Conservation (phyloP, 2,797 vertebrate genomes). For the Coilia nasus region DNA sequence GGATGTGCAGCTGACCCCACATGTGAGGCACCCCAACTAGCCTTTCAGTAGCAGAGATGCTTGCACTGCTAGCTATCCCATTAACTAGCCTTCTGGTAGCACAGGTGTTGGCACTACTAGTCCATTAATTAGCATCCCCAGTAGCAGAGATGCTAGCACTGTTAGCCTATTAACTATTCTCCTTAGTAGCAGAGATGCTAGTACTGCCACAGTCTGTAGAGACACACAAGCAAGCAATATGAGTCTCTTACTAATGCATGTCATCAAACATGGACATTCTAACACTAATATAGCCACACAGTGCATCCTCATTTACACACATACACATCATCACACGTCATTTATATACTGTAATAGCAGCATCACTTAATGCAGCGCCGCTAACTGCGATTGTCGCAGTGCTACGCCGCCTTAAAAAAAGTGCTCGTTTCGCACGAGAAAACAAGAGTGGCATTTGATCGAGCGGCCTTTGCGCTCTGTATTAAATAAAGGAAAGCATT, state of each 20-base stretch:
- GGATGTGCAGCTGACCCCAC: not conserved
- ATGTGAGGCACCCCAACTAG: not conserved
- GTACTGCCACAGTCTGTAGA: too few species aligned
- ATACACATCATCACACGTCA: too few species aligned
- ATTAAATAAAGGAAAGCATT: slow-evolving; percentile 59
- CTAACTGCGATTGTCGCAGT: not conserved
- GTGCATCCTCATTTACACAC: too few species aligned
- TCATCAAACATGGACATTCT: not conserved
- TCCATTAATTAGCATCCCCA: not conserved
- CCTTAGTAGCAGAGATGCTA: too few species aligned
- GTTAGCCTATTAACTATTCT: not conserved
- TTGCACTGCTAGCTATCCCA: too few species aligned
- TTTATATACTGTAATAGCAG: too few species aligned
- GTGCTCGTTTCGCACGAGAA: slow-evolving; percentile 45
- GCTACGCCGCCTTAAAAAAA: slow-evolving; percentile 44
- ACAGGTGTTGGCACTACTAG: too few species aligned
- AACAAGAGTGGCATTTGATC: slow-evolving; percentile 57
- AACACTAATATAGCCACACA: not conserved
- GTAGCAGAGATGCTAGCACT: not conserved
- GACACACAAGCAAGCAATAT: too few species aligned
- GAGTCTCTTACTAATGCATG: too few species aligned
- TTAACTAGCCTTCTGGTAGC: too few species aligned
- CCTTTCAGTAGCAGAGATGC: too few species aligned
- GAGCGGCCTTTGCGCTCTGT: slow-evolving; percentile 50
- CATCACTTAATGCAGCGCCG: too few species aligned